Base-by-base conservation (phyloP, 2,888 invertebrate genomes). In the Leptinotarsa tumamoca region DNA sequence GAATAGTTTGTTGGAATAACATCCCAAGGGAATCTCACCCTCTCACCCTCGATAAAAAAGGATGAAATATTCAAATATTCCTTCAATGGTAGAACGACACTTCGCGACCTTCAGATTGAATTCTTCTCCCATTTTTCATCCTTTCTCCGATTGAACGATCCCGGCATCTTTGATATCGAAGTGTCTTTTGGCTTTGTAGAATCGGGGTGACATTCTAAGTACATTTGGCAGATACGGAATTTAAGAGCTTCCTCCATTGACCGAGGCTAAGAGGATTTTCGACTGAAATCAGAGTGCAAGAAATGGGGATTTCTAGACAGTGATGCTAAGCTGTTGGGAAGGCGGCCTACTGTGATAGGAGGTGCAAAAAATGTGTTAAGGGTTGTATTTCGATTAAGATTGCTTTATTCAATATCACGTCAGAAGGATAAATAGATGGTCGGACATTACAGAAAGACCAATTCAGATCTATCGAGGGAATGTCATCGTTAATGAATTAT, bases 311-410 rank as follows among this genome's bases (percentile, higher is more conserved):
- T 68, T 23, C 51, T 27, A 68, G 51, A 54, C 17, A 51, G 68
- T 68, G 27, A 27, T 27, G 54, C 52, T 52, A n/a, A 52, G 68
- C 58, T 58, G 18, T 21, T 23, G 58, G 18, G 4, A 21, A 21
- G 21, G 13, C 4, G 52, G 17, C 4, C n/a, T n/a, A 17, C 52
- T n/a, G 4, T 14, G 52, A 15, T n/a, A 5, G 21, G 58, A 14
- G 18, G 18, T 18, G 23, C 17, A 68, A 27, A 52, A 10, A 14
- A 68, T 51, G 13, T 23, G 33, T 54, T 14, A 18, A 23, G 14
- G 17, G 21, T 67, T 49, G 21, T 69, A 14, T 86, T 86, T 56
- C 81, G 58, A 23, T 58, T 58, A 0, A 23, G 1, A 58, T 54
- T 54, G 1, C 18, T 18, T 7, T 10, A 54, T 18, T 18, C 18